Base-by-base conservation (phyloP, 2,888 invertebrate species). In the Timandra comae region DNA sequence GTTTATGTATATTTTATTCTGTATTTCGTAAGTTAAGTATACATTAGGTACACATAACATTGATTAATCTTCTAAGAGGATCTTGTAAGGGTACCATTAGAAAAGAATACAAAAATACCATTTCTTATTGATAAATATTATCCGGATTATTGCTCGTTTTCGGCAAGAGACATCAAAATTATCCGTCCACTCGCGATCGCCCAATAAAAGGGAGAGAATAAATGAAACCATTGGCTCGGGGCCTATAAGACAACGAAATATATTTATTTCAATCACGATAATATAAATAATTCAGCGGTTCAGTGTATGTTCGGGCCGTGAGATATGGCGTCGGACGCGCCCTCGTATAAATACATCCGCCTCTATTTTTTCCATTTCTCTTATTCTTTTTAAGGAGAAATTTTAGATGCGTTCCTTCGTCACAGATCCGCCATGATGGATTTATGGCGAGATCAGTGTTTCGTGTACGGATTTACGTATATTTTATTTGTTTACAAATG, bases 221-320 rank as follows among this genome's bases (percentile, higher is more conserved):
- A 16, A 16, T 16, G 16, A 16, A 11, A 20, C 12, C 10, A 11
- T 23, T 10, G 22, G 9, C 45, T 41, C 42, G 11, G 7, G 33
- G 22, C 19, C 40, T 44, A 43, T 3, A 33, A 34, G 47, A 49
- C 47, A 52, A 43, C 44, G 33, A 64, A 65, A 60, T 57, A 59
- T 56, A 70, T 65, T 67, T 72, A 77, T 76, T 69, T 67, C 63
- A 52, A 68, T 68, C 64, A 56, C 56, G 59, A 65, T 66, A 53
- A 29, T 54, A 80, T 82, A 81, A 75, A 81, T 81, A 79, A 82
- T 82, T 80, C 82, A 81, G 55, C 47, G 64, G 60, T 54, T 49
- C 52, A 50, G 61, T 51, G 59, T 58, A 65, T 60, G 59, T 67
- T 61, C 61, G 58, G 51, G 49, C 63, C 6, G 16, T 77, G 76